Evolutionary conservation across 2,797 vertebrate species (phyloP), one percentile per base, ranked within the genome.

Genomic region (Emydoidea blandingii): DNA sequence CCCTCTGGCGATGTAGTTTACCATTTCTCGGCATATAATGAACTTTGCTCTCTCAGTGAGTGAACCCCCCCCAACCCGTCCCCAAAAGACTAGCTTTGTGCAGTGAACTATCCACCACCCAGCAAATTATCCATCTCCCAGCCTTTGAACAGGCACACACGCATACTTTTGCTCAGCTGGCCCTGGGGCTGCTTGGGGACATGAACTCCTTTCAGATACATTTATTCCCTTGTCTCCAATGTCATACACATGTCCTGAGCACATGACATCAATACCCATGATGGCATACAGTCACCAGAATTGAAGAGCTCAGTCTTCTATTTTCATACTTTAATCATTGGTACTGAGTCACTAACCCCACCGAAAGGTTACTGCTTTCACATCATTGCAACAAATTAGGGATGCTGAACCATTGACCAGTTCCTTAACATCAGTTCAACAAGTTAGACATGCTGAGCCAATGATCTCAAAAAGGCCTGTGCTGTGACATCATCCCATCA

Each of bases 381-480:
- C 11, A 49, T 9, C 54, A 41, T 19, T 1, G 11, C 7, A 52
- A 76, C 19, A 54, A 29, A 59, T 3, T 8, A 0, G 3, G 74
- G 41, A 29, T 12, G 31, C 37, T 52, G 34, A 78, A 54, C 44
- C 52, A 83, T 12, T 52, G 49, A 25, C 34, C 49, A 15, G 21
- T 3, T 5, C 47, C 5, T 21, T 50, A 52, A 53, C n/a, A 56
- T 59, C 0, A 0, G 37, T n/a, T 62, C 59, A 62, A 53, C 25
- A 49, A 83, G 57, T 37, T 80, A 74, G 59, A 50, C 18, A 2
- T 11, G 27, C 56, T 85, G 34, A 29, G 49, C 49, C 81, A 34
- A n/a, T 12, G 23, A 41, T 31, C 9, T 12, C 57, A 25, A 34
- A 47, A n/a, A 57, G 11, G 49, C 9, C 56, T 34, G 31, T 9